Base-by-base conservation (phyloP, 2,113 vertebrate species). In the Phalacrocorax brasilianus region DNA sequence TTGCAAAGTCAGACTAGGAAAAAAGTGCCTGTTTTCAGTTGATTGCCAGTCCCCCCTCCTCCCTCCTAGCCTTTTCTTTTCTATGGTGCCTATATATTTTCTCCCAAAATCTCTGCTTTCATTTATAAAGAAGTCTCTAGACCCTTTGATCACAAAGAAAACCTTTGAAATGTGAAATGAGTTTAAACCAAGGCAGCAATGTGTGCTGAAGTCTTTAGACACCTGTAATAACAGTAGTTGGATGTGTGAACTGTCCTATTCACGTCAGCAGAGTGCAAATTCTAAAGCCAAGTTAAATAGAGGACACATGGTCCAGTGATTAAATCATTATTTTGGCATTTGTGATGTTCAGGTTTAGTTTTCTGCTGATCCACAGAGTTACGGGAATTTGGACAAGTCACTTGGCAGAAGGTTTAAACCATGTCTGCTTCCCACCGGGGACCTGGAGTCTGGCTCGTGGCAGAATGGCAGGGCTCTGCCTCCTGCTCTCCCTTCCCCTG, bases 161-260 rank as follows among this genome's bases (percentile, higher is more conserved):
- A 92, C 77, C 95, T 97, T 87, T 97, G 94, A 96, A 95, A 97
- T 88, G 92, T 95, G 94, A 88, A 96, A 95, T 94, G 94, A 96
- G 87, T 85, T 96, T 91, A 87, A 93, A 95, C 66, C n/a, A 2
- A 82, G 0, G 1, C 24, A 49, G 84, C 88, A 95, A 22, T 93
- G 91, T 97, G 93, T 96, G 95, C 91, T 85, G 58, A 95, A 95
- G 94, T 89, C 91, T 96, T 95, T 89, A 97, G 92, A 91, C 91
- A 97, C 89, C 95, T 95, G 97, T 79, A 95, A 97, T 85, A 97
- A 95, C 94, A 93, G 84, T 17, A 66, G 91, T 11, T 73, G 73
- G 92, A 94, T 12, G 38, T 89, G 92, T 79, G 87, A 96, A 77
- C 92, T 81, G 82, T 63, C 79, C 92, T 63, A n/a, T 78, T 84